Base-by-base conservation (phyloP, 2,888 invertebrate species). In the Lycaena phlaeas region DNA sequence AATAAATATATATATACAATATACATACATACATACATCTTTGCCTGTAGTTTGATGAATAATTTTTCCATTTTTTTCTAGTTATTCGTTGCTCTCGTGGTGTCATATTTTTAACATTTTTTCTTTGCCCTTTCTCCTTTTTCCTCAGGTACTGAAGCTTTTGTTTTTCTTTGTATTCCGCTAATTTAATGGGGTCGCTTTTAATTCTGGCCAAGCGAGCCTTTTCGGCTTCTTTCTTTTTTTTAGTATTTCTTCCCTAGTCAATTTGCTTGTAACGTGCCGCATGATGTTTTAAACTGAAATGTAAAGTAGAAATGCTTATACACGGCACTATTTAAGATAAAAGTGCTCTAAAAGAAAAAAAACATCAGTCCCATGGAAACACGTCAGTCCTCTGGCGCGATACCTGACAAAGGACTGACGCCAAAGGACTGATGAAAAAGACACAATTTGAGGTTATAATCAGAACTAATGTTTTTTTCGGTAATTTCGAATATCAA, bases 371-470 rank as follows among this genome's bases (percentile, higher is more conserved):
- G 29, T 38, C 28, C 29, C 14, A 9, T 38, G 29, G 28, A 27
- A 11, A 28, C 22, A 42, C 38, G 38, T 38, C 34, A 42, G 42
- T 42, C 27, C 42, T 40, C 42, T 52, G 49, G 25, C 47, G 31
- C 27, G 17, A 38, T 38, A 9, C 14, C 31, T 15, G 49, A 44
- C 51, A 54, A 50, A 36, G 49, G 44, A 49, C 49, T 51, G 48
- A 53, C 45, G 50, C 44, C 44, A 49, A 47, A 14, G 49, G 42
- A 48, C 47, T 50, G 44, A 52, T 39, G 46, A 52, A 47, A 42
- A 18, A 34, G 34, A 42, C 48, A 48, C 47, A 49, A 50, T 50
- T 53, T 48, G 40, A 46, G 41, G 40, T 43, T 50, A 46, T 53
- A 29, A 34, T 48, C 27, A 46, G 28, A 44, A 36, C 31, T 36